Evolutionary conservation across 2,113 vertebrate species (phyloP).

Genomic region (Microtus richardsoni): DNA sequence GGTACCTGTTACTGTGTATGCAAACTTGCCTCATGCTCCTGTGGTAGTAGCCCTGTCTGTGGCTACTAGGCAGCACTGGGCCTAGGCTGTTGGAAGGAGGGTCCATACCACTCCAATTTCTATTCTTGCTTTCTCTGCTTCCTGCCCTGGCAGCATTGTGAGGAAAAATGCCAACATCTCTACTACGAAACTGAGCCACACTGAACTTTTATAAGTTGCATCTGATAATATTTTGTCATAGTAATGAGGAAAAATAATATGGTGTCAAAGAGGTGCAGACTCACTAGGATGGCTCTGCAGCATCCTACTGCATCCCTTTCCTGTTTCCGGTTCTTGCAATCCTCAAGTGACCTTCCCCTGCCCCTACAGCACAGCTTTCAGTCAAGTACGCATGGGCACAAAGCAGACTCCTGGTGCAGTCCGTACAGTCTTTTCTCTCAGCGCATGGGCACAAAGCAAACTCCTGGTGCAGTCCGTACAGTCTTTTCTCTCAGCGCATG

Average conservation of each 20-base stretch:
- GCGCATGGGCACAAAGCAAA: too few relatives aligned
- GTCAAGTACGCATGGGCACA: not conserved
- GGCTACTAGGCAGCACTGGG: not conserved
- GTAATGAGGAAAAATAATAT: not conserved
- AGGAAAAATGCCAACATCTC: not conserved
- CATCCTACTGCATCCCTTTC: not conserved
- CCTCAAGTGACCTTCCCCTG: not conserved
- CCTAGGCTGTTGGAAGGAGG: not conserved
- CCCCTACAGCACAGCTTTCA: not conserved
- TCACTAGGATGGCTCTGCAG: not conserved
- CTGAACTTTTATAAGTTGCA: not conserved
- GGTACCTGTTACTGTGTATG: not conserved
- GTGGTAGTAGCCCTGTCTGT: not conserved
- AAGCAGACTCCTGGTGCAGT: not conserved
- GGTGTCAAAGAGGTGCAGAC: not conserved
- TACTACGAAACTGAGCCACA: not conserved
- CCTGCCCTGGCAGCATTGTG: not conserved
- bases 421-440: not conserved
- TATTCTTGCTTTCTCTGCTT: not conserved
- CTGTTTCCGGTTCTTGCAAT: not conserved
- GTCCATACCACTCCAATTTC: too few relatives aligned
- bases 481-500: not conserved
- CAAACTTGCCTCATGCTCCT: not conserved
- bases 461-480: not conserved
- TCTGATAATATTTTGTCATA: not conserved